A percentile compares a stretch with the other conserved stretches of the same genome.
phyloP scores from a whole-genome alignment of 2,797 vertebrate genomes.

The Holocentrus rufus region DNA sequence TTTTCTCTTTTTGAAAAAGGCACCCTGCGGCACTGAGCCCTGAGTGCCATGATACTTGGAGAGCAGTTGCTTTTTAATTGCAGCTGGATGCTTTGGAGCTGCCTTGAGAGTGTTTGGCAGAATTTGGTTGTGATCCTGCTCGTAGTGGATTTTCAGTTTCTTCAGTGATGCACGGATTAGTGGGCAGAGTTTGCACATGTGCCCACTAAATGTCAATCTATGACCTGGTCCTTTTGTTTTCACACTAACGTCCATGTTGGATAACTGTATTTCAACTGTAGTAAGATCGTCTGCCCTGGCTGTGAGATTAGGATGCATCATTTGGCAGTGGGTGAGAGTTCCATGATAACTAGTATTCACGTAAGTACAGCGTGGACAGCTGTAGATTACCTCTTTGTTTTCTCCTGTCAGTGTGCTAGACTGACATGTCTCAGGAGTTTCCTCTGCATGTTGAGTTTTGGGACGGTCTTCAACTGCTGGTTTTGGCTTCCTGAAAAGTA shows the following conservation, averaged over 20 bases:
- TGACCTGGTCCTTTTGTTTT: conserved; percentile 77
- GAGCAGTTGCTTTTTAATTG: conserved; percentile 68
- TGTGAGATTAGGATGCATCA: conserved; percentile 81
- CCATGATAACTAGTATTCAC: conserved; percentile 87
- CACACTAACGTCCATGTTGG: conserved; percentile 71
- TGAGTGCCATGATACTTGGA: conserved; percentile 46
- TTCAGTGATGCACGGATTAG: conserved; percentile 82
- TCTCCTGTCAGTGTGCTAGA: accelerated
- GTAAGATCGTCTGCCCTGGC: conserved; percentile 85
- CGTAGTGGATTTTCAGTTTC: conserved; percentile 85
- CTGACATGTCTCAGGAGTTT: conserved; percentile 40
- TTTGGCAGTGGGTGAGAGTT: conserved; percentile 89
- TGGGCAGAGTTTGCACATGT: conserved; percentile 87
- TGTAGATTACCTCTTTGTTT: neutral
- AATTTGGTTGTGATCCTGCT: conserved; percentile 80
- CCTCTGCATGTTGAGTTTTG: conserved; percentile 73
- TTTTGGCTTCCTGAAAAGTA: conserved; percentile 66
- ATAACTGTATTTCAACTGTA: conserved; percentile 78
- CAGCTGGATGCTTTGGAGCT: conserved; percentile 67
- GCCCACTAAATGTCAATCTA: conserved; percentile 81
- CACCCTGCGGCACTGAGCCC: conserved; percentile 40
- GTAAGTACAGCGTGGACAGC: conserved; percentile 84
- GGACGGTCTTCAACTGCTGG: conserved; percentile 76
- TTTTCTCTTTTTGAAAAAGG: conserved; percentile 80
- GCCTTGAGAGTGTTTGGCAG: conserved; percentile 73